Percentiles rank a stretch among this genome's conserved stretches.
These are phyloP conservation scores for Azorinus chamasolen DNA, from an alignment of 2,888 invertebrate genomes.

Conservation along the genomic window DNA sequence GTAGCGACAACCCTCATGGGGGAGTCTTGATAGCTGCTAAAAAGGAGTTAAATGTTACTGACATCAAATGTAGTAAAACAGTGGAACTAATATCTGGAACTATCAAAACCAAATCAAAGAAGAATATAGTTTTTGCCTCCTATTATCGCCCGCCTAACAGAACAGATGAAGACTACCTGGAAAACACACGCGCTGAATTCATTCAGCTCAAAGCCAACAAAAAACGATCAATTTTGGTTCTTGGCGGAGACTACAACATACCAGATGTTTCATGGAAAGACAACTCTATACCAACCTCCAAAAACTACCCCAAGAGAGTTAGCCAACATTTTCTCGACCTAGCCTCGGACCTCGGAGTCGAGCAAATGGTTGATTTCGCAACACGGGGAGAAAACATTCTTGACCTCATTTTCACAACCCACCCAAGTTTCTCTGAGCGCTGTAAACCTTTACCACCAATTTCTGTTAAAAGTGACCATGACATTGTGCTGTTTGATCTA, in stretches of 20 bases:
- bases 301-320: constrained; percentile 18
- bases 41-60: constrained; percentile 7
- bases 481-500: too few relatives aligned
- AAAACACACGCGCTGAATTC: constrained; percentile 1
- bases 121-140: constrained; percentile 21
- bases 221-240: constrained; percentile 7
- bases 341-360: constrained; percentile 18
- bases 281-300: constrained; percentile 8
- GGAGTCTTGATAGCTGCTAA: constrained; percentile 35
- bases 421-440: constrained; percentile 28
- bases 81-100: constrained; percentile 29
- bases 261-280: constrained; percentile 34
- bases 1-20: constrained; percentile 33
- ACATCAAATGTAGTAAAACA: constrained; percentile 20
- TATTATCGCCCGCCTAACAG: constrained; percentile 38
- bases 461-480: constrained; percentile 33
- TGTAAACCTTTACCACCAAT: constrained; percentile 48
- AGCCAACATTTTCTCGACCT: constrained; percentile 35
- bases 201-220: neutral
- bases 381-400: constrained; percentile 45
- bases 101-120: constrained; percentile 1
- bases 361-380: constrained; percentile 44
- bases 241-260: constrained; percentile 28
- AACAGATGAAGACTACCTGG: constrained; percentile 17
- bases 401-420: constrained; percentile 39